phyloP scores from a whole-genome alignment of 2,113 vertebrate species.

The Pygoscelis adeliae region DNA sequence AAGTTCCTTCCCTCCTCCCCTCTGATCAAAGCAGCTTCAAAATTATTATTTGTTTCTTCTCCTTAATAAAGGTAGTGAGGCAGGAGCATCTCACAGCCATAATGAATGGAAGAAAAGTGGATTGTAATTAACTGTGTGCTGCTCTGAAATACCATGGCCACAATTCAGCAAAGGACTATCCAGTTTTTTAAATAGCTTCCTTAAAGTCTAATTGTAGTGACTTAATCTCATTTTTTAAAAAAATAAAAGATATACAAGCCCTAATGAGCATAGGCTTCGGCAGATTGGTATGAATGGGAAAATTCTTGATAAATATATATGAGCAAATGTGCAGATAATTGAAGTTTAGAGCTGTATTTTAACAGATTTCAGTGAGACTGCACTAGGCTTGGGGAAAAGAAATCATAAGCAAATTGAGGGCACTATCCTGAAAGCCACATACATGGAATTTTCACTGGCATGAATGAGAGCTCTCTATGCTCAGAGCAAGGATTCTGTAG shows the following conservation, averaged over 20 bases:
- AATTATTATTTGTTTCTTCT: not conserved
- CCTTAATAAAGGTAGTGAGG: not conserved
- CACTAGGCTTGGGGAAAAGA: not conserved
- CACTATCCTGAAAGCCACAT: not conserved
- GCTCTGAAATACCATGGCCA: not conserved
- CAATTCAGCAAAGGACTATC: not conserved
- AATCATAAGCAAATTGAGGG: not conserved
- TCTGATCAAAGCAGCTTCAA: not conserved
- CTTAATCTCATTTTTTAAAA: not conserved
- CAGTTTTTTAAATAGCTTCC: not conserved
- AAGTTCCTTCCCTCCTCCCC: not conserved
- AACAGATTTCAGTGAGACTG: not conserved
- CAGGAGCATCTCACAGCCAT: not conserved
- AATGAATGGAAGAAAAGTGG: not conserved
- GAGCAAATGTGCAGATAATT: not conserved
- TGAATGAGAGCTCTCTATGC: not conserved
- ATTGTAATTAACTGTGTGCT: not conserved
- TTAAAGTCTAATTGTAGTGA: not conserved
- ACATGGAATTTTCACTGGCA: not conserved
- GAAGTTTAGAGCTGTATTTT: not conserved
- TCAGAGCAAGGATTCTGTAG: not conserved
- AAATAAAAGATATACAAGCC: not conserved
- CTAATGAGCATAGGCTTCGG: not conserved
- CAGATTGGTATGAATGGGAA: not conserved
- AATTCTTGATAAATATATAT: not conserved